Base-by-base conservation (phyloP, 2,888 invertebrate species). In the Sesamia inferens region DNA sequence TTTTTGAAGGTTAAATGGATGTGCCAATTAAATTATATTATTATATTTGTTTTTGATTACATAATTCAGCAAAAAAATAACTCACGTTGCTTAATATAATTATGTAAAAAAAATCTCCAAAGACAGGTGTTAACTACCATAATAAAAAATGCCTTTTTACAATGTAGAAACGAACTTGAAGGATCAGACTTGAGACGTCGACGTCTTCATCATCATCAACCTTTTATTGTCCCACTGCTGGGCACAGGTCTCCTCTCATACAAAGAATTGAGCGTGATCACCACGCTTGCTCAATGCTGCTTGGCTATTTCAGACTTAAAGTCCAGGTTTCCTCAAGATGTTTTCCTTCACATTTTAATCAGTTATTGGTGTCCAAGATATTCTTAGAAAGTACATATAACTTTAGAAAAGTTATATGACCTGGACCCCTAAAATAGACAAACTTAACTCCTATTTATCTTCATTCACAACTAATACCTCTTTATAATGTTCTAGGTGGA, bases 401-500 rank as follows among this genome's bases (percentile, higher is more conserved):
- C 31, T 31, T 2, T 31, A 31, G 31, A 31, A 31, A 31, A 31
- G 31, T 31, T 31, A 31, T 3, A 31, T 31, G 31, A 31, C 31
- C 31, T 31, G 31, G 31, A 31, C 3, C 31, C 31, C 31, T 31
- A 2, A 31, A 59, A 22, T 14, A 57, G 1, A 7, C n/a, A 1
- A 66, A 47, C 6, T 44, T 64, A 5, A 24, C 11, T 10, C 42
- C 10, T 24, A 24, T n/a, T 22, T 13, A 13, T 10, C 22, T 68
- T 47, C 5, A 4, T 13, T 16, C 2, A 16, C 24, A 39, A 14
- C 39, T 54, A 31, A 62, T 11, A 10, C 2, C 2, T 13, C 11
- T 44, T 61, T 39, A 24, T 6, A 58, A 76, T 82, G 71, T 93
- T 87, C 88, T 95, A 97, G 98, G 98, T 92, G 98, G 98, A 22